Conservation (phyloP, 2,888 invertebrate species). For the Teinopalpus imperialis region DNA sequence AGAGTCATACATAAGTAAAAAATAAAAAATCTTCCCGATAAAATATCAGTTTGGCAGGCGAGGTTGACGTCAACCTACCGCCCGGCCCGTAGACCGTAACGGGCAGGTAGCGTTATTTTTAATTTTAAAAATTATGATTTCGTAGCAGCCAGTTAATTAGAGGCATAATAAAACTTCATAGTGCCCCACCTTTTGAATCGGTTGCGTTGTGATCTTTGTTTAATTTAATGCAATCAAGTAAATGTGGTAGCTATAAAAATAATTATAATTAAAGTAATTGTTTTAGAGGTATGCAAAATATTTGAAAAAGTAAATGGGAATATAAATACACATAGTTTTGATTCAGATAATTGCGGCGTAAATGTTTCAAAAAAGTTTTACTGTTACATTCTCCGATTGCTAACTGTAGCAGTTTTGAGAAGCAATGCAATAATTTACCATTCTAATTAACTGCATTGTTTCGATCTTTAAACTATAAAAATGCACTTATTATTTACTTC, state of each 20-base stretch:
- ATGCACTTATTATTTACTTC: too few species aligned
- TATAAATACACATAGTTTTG: constrained; percentile 6
- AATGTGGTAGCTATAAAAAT: too few species aligned
- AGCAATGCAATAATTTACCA: too few species aligned
- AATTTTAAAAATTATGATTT: constrained; percentile 70
- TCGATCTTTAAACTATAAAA: too few species aligned
- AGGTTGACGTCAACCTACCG: constrained; percentile 53
- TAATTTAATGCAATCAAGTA: constrained; percentile 1
- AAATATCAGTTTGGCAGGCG: constrained; percentile 9
- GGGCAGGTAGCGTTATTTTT: constrained; percentile 59
- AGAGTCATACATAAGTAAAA: too few species aligned
- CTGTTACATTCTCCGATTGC: too few species aligned
- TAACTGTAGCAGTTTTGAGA: too few species aligned
- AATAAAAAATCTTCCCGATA: constrained; percentile 14
- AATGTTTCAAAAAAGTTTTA: too few species aligned
- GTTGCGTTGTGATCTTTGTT: constrained; percentile 4
- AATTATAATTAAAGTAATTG: too few species aligned
- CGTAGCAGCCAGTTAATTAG: constrained; percentile 64
- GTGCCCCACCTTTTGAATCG: constrained; percentile 11
- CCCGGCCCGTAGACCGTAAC: constrained; percentile 63
- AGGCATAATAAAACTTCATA: constrained; percentile 42
- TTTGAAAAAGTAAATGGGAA: not conserved
- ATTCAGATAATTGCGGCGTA: too few species aligned
- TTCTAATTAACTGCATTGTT: too few species aligned
- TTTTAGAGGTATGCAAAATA: too few species aligned